phyloP scores from a whole-genome alignment of 53 echinoderm and acorn worm genomes.

The Echinometra lucunter region DNA sequence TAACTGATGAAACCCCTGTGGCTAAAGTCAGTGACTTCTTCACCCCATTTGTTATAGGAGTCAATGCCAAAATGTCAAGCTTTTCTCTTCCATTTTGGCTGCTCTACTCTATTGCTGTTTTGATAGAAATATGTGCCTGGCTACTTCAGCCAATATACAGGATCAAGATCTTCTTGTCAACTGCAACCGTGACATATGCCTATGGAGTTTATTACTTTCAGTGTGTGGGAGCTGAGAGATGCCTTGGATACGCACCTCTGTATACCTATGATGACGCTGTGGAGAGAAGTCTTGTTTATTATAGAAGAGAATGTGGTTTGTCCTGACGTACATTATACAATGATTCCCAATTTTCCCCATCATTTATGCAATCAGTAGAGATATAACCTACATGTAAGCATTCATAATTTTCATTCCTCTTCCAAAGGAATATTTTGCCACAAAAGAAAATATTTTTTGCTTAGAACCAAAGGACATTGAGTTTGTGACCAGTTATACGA shows the following conservation, averaged over 20 bases:
- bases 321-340: background rate
- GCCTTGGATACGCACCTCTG: slow-evolving; percentile 74
- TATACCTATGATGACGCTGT: slow-evolving; percentile 73
- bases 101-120: slow-evolving; percentile 67
- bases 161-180: slow-evolving; percentile 53
- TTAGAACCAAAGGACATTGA: background rate
- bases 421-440: slow-evolving; percentile 9
- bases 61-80: slow-evolving; percentile 56
- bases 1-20: slow-evolving; percentile 80
- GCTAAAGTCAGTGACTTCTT: slow-evolving; percentile 66
- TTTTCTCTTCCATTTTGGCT: slow-evolving; percentile 74
- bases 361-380: background rate
- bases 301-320: slow-evolving; percentile 63
- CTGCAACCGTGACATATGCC: slow-evolving; percentile 52
- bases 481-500: background rate
- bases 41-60: slow-evolving; percentile 60
- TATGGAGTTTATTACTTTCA: slow-evolving; percentile 65
- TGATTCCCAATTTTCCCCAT: background rate
- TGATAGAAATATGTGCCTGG: slow-evolving; percentile 72
- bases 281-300: slow-evolving; percentile 69
- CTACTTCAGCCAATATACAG: slow-evolving; percentile 66
- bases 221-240: slow-evolving; percentile 57
- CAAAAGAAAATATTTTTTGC: background rate
- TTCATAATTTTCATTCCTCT: background rate
- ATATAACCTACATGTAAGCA: background rate